Evolutionary conservation across 2,797 vertebrate genomes (phyloP).

Genomic region (Erethizon dorsatum): DNA sequence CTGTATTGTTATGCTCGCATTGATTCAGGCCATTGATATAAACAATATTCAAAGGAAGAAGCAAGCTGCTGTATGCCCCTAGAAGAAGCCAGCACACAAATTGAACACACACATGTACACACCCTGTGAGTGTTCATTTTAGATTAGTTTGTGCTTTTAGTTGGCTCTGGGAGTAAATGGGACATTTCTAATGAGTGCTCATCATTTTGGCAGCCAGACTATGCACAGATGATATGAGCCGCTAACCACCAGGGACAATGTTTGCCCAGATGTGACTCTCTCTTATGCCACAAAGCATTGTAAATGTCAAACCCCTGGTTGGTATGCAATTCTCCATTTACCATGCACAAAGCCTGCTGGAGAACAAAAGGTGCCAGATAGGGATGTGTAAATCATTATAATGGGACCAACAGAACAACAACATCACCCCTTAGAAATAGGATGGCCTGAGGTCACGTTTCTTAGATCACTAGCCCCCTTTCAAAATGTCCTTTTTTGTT

Average conservation of each 20-base stretch:
- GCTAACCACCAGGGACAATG: conserved; percentile 79
- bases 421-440: conserved; percentile 54
- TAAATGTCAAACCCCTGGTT: conserved; percentile 81
- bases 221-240: conserved; percentile 78
- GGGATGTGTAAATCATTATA: conserved; percentile 77
- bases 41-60: conserved; percentile 70
- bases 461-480: conserved; percentile 78
- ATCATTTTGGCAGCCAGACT: conserved; percentile 73
- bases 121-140: conserved; percentile 72
- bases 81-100: conserved; percentile 72
- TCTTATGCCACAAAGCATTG: conserved; percentile 76
- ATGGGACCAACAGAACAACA: conserved; percentile 64
- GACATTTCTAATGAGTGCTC: conserved; percentile 75
- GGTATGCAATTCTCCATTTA: conserved; percentile 70
- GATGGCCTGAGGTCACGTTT: conserved; percentile 80
- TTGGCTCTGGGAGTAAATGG: conserved; percentile 74
- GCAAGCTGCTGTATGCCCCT: conserved; percentile 29
- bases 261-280: conserved; percentile 81
- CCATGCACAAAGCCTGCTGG: conserved; percentile 77
- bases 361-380: conserved; percentile 79
- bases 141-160: conserved; percentile 80
- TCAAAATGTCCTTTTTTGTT: conserved; percentile 82
- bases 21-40: conserved; percentile 72
- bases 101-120: conserved; percentile 63
- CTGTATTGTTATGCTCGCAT: conserved; percentile 55